Percentiles rank a stretch among this genome's conserved stretches.
These are phyloP conservation scores for Lates japonicus DNA, from an alignment of 2,797 vertebrate species.

Conservation along the genomic window DNA sequence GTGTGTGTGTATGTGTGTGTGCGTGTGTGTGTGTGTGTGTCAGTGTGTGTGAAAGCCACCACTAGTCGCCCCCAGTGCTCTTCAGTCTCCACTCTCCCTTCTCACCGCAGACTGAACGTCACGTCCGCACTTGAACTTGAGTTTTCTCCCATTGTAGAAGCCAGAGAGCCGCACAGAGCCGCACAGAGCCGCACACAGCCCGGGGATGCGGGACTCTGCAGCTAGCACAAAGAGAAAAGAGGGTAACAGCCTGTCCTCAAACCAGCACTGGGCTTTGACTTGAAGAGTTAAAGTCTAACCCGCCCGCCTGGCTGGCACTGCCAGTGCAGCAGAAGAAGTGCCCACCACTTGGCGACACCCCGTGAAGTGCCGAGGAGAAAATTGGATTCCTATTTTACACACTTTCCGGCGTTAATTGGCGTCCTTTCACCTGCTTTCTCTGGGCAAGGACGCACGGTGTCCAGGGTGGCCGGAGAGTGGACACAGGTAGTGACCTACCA, in stretches of 20 bases:
- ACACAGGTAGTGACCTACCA: constrained; percentile 62
- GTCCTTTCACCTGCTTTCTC: constrained; percentile 19
- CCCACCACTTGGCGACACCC: constrained; percentile 74
- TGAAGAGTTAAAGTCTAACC: constrained; percentile 76
- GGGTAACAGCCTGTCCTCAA: constrained; percentile 71
- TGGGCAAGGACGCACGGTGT: constrained; percentile 48
- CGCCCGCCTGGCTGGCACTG: constrained; percentile 78
- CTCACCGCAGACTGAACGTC: constrained; percentile 98
- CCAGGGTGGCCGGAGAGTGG: constrained; percentile 68
- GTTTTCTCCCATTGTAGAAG: constrained; percentile 98
- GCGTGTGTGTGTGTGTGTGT: constrained; percentile 56
- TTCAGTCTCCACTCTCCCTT: constrained; percentile 95
- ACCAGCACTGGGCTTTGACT: constrained; percentile 87
- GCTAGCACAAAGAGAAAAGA: constrained; percentile 62
- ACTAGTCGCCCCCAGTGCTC: constrained; percentile 99
- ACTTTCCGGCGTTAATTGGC: constrained; percentile 38
- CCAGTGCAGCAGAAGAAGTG: constrained; percentile 85
- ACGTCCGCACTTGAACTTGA: constrained; percentile 99
- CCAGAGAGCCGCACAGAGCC: constrained; percentile 96
- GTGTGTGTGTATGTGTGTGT: constrained; percentile 36
- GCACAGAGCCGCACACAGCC: constrained; percentile 90
- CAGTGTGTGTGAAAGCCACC: constrained; percentile 93
- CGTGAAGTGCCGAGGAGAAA: constrained; percentile 81
- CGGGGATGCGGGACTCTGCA: constrained; percentile 75
- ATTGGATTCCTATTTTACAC: constrained; percentile 76